Base-by-base conservation (phyloP, 2,888 invertebrate genomes). In the Dryomyza anilis region DNA sequence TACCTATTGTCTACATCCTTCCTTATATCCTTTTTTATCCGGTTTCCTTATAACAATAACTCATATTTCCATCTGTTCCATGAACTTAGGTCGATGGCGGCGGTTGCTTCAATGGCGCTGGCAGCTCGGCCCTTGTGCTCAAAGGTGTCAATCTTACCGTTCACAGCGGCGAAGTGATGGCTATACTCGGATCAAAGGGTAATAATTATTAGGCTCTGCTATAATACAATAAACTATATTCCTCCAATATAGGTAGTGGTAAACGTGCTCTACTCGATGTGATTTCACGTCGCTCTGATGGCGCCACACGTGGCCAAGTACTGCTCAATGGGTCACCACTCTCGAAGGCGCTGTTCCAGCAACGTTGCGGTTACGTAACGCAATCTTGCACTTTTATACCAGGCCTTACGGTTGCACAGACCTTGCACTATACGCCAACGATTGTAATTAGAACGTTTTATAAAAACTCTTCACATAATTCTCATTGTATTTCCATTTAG, bases 191-290 rank as follows among this genome's bases (percentile, higher is more conserved):
- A 10, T 95, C 96, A 0, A 95, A 95, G 86, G 96, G 95, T 90
- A 78, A 70, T 70, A 53, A 30, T 6, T 45, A 12, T 46, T 1
- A 45, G 25, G 21, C 21, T 21, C 14, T 50, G 16, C 19, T 19
- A 16, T 30, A 4, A 19, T 12, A n/a, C 30, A 27, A 59, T 16
- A 29, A 36, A 1, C 23, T 30, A n/a, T 16, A 14, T 5, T 55
- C 2, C 19, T 27, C 46, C 14, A 23, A 19, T 8, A 39, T 21
- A 94, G 95, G 95, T 14, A 96, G 96, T 73, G 98, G 98, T 0
- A 98, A 98, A 80, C 89, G 95, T 33, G 96, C 96, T 0, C 87
- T 98, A 3, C 85, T 98, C 7, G 97, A 98, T 81, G 96, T 97
- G 7, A 94, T 98, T 64, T 91, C 93, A 0, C 86, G 93, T 19